Base-by-base conservation (phyloP, 2,113 vertebrate species). In the Sylvicapra grimmia region DNA sequence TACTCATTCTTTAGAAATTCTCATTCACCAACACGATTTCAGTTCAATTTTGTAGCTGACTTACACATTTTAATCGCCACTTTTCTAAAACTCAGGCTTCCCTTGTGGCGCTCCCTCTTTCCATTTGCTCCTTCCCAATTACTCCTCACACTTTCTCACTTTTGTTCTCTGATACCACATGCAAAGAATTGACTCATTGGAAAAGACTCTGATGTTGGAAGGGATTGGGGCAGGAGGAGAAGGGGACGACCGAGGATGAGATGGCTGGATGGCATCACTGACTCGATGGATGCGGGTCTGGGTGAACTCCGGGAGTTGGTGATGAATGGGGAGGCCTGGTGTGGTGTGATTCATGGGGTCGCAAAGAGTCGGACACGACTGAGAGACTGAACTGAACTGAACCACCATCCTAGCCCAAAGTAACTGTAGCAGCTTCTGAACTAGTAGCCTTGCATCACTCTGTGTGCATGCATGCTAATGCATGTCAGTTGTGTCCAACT, bases 291-390 rank as follows among this genome's bases (percentile, higher is more conserved):
- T 14, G 33, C 33, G 61, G 7, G 61, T 65, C 16, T 65, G 61
- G 14, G 31, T 65, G 0, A 16, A 65, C 31, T 65, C 61, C 1
- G 3, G 61, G 14, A 16, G 31, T 1, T 33, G 3, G 15, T 14
- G 61, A 33, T 33, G 31, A 29, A 63, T 29, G 33, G 31, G 63
- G 31, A 65, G 31, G 31, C 15, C 1, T 65, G 63, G 63, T 0
- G 8, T 65, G 33, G 6, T n/a, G 33, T 1, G 2, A 18, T n/a
- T n/a, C 3, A 2, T 19, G 63, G 16, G 63, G 63, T 65, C 4
- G 1, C 31, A n/a, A 18, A 65, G 31, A n/a, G 63, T 65, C 31
- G 0, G 63, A 65, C 63, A 65, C 0, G 4, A n/a, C 63, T 65
- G 31, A n/a, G 16, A 0, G 33, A 65, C 33, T 65, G 33, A 65